Conservation (phyloP, 2,797 vertebrate genomes). For the Chiloscyllium punctatum region DNA sequence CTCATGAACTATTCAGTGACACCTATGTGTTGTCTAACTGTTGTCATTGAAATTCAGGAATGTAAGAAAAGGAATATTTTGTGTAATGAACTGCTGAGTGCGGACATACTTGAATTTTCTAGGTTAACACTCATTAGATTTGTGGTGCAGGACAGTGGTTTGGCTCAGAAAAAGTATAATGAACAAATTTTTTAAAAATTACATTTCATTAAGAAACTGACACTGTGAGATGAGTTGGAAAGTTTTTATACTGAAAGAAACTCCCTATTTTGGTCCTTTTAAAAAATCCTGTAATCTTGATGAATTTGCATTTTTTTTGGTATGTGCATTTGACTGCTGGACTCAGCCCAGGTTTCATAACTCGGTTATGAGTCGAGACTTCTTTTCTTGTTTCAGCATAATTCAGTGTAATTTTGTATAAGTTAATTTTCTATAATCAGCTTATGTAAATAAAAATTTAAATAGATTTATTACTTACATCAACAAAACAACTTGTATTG, state of each 20-base stretch:
- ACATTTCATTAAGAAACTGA: neutral
- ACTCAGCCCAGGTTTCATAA: neutral
- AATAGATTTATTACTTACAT: neutral
- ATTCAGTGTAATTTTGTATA: neutral
- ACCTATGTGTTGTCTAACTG: neutral
- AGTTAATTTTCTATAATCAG: neutral
- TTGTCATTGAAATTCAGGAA: neutral
- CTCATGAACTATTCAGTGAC: neutral
- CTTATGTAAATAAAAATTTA: conserved; percentile 9
- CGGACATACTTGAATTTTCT: conserved; percentile 3
- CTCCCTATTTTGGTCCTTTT: neutral
- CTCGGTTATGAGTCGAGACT: neutral
- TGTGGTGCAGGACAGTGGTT: neutral
- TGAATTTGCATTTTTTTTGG: neutral
- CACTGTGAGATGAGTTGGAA: neutral
- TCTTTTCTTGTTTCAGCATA: neutral
- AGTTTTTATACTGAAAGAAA: neutral
- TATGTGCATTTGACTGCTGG: neutral
- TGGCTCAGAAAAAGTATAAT: neutral
- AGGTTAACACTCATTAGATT: neutral
- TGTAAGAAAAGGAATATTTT: neutral
- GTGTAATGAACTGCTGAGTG: neutral
- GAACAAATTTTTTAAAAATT: neutral
- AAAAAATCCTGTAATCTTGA: neutral
- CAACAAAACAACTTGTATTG: conserved; percentile 8